Evolutionary conservation across 2,888 invertebrate genomes (phyloP).

Genomic region (Aethes cnicana): DNA sequence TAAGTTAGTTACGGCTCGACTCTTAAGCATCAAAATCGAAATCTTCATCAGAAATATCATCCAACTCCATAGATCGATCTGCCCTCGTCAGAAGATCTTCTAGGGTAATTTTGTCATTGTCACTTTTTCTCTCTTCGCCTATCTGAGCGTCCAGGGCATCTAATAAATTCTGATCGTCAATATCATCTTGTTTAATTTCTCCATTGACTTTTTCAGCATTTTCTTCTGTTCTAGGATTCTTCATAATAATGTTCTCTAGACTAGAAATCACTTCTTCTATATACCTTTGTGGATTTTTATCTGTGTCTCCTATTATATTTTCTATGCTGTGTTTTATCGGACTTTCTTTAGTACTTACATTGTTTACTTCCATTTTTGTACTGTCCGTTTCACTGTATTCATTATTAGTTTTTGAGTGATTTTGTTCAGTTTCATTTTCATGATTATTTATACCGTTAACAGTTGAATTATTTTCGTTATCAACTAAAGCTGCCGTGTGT

Average conservation of each 20-base stretch:
- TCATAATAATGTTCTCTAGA: slow-evolving; percentile 22
- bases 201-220: background rate
- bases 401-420: background rate
- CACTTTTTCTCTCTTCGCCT: background rate
- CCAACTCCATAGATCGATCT: slow-evolving; percentile 17
- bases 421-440: background rate
- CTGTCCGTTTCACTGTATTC: slow-evolving; percentile 1
- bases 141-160: slow-evolving; percentile 8
- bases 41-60: slow-evolving; percentile 32
- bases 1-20: no score
- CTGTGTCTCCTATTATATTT: slow-evolving; percentile 16
- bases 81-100: slow-evolving; percentile 27
- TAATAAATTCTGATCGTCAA: slow-evolving; percentile 1
- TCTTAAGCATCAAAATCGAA: slow-evolving; percentile 31
- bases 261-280: slow-evolving; percentile 26
- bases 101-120: slow-evolving; percentile 24
- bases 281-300: slow-evolving; percentile 18
- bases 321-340: slow-evolving; percentile 28
- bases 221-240: slow-evolving; percentile 15
- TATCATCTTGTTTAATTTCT: background rate
- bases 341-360: slow-evolving; percentile 12
- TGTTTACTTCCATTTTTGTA: background rate
- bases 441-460: background rate
- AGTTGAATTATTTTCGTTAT: background rate
- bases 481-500: background rate